These are phyloP conservation scores for Xestia sexstrigata DNA, from an alignment of 2,888 invertebrate genomes.

Conservation along the genomic window DNA sequence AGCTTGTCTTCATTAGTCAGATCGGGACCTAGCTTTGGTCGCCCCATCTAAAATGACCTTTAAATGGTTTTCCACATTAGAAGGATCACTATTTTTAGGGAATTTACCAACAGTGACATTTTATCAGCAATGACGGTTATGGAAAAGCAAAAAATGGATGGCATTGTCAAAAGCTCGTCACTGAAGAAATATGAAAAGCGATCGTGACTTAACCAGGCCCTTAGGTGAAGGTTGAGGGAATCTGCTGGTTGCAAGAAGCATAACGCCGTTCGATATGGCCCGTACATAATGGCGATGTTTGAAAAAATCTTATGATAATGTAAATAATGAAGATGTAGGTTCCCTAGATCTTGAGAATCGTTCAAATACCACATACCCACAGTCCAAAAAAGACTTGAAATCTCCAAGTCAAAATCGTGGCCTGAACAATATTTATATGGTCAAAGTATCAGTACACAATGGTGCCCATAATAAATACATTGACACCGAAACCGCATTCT, in stretches of 20 bases:
- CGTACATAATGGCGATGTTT: too few relatives aligned
- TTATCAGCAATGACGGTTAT: too few relatives aligned
- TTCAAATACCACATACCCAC: constrained; percentile 40
- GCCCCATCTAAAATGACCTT: too few relatives aligned
- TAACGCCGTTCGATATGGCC: too few relatives aligned
- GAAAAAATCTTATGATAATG: too few relatives aligned
- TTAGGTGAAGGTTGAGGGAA: neutral
- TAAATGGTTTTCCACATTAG: too few relatives aligned
- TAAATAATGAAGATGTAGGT: neutral
- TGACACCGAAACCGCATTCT: constrained; percentile 49
- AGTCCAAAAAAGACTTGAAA: constrained; percentile 13
- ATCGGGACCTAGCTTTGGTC: too few relatives aligned
- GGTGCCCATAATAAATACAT: constrained; percentile 35
- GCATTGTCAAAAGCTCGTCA: neutral
- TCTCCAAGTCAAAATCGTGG: constrained; percentile 43
- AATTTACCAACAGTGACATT: too few relatives aligned
- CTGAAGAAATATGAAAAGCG: neutral
- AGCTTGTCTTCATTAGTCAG: too few relatives aligned
- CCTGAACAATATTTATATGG: constrained; percentile 45
- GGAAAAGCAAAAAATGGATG: neutral
- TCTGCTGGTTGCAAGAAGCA: too few relatives aligned
- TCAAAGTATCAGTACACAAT: constrained; percentile 46
- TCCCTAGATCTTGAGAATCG: neutral
- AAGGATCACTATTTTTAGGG: too few relatives aligned
- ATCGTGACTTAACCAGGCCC: too few relatives aligned